Evolutionary conservation across 2,888 invertebrate genomes (phyloP).

Genomic region (Drosophila infuscata): DNA sequence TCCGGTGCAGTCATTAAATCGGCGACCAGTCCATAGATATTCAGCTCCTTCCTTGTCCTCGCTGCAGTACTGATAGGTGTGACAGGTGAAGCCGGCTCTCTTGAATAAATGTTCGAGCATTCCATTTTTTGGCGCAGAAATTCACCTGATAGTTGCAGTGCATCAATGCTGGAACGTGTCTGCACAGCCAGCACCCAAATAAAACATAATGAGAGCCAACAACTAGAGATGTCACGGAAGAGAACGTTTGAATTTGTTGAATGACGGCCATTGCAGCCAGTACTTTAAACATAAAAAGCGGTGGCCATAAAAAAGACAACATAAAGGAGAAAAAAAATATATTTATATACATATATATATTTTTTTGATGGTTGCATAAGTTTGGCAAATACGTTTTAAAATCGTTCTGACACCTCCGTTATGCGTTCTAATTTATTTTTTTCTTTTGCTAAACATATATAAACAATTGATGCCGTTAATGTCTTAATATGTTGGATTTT

Average conservation of each 20-base stretch:
- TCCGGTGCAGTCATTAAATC: slow-evolving; percentile 56
- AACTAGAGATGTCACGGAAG: not conserved
- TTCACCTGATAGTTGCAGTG: slow-evolving; percentile 45
- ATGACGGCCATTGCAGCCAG: not conserved
- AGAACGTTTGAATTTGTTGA: not conserved
- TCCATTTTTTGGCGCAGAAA: slow-evolving; percentile 47
- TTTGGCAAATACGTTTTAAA: not conserved
- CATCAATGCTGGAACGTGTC: slow-evolving; percentile 46
- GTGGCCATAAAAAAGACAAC: not conserved
- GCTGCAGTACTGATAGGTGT: slow-evolving; percentile 43
- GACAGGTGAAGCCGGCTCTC: slow-evolving; percentile 39
- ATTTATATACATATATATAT: not conserved
- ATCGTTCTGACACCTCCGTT: not conserved
- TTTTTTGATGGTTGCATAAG: not conserved
- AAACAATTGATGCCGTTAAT: not conserved
- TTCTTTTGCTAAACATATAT: not conserved
- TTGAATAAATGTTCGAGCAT: slow-evolving; percentile 38
- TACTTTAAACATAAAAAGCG: not conserved
- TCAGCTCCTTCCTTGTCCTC: slow-evolving; percentile 30
- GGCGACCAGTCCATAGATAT: slow-evolving; percentile 55
- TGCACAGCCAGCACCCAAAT: slow-evolving; percentile 50
- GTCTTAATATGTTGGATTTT: not conserved
- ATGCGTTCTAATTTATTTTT: not conserved
- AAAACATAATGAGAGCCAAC: slow-evolving; percentile 14
- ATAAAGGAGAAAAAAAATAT: not conserved